These are phyloP conservation scores for Nannobrachium achirus DNA, from an alignment of 2,113 vertebrate species.

Conservation along the genomic window DNA sequence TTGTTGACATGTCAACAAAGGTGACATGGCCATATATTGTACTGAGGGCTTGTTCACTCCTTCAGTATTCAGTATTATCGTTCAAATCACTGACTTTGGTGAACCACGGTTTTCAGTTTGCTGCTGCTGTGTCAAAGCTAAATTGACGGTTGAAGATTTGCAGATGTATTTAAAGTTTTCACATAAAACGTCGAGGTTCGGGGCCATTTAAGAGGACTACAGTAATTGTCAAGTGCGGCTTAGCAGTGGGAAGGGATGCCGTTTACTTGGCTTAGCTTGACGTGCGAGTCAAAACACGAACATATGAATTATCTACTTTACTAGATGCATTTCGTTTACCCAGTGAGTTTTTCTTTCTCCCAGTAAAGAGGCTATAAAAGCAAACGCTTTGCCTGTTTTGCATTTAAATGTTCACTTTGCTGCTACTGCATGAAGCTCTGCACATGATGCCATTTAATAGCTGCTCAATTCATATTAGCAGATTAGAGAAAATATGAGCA, in stretches of 20 bases:
- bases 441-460: background rate
- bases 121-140: slow-evolving; percentile 11
- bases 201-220: slow-evolving; percentile 32
- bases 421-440: too few species aligned
- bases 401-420: too few species aligned
- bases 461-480: slow-evolving; percentile 1
- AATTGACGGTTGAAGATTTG: slow-evolving; percentile 57
- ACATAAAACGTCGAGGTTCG: slow-evolving; percentile 51
- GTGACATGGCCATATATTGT: slow-evolving; percentile 29
- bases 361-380: slow-evolving; percentile 20
- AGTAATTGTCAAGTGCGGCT: slow-evolving; percentile 24
- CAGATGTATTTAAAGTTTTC: slow-evolving; percentile 62
- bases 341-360: slow-evolving; percentile 25
- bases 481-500: too few species aligned
- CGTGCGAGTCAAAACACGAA: slow-evolving; percentile 59
- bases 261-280: slow-evolving; percentile 51
- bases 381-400: background rate
- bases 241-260: slow-evolving; percentile 19
- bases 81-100: slow-evolving; percentile 55
- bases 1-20: slow-evolving; percentile 55
- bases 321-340: slow-evolving; percentile 50
- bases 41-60: slow-evolving; percentile 49
- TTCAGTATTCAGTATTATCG: slow-evolving; percentile 43
- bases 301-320: slow-evolving; percentile 66
- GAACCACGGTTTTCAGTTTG: slow-evolving; percentile 36